Base-by-base conservation (phyloP, 2,797 vertebrate genomes). In the Agapornis canus region DNA sequence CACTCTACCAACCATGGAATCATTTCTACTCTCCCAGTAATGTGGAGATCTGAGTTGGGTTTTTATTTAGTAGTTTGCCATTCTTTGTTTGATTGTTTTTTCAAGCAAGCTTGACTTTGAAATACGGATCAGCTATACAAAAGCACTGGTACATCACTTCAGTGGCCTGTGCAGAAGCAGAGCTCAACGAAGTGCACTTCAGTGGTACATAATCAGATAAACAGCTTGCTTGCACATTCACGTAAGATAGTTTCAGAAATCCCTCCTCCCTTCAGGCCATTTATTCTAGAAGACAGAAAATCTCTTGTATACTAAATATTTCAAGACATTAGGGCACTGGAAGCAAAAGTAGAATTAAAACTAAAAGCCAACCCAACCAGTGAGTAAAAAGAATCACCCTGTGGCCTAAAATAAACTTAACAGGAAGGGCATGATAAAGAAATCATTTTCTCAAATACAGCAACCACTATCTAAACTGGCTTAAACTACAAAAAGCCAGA, bases 291-390 rank as follows among this genome's bases (percentile, higher is more conserved):
- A 83, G 52, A 81, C 0, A 70, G 35, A 80, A 85, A 88, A 69
- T 32, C 43, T 63, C 79, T 43, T 37, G 25, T 47, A 43, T 56
- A 66, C 56, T 87, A 94, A 94, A 87, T 92, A 92, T 83, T 89
- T 81, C 56, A 89, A 90, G 40, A 52, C 11, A 63, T 77, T 70
- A 82, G 70, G 32, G 26, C 10, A 66, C 69, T 60, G 48, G 85
- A 94, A 89, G 56, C 39, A 54, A 72, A 91, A 85, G 27, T 1
- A 1, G 61, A 83, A 72, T 43, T 61, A 23, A 86, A 47, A 40
- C 57, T 40, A 80, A 65, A 63, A 43, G 9, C 1, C 3, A 37
- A 65, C n/a, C n/a, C 14, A 66, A 63, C 18, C 37, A 42, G 16
- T 12, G 15, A 63, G n/a, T 37, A 66, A 59, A 59, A 77, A 39